Base-by-base conservation (phyloP, 2,797 vertebrate genomes). In the Astyanax mexicanus region DNA sequence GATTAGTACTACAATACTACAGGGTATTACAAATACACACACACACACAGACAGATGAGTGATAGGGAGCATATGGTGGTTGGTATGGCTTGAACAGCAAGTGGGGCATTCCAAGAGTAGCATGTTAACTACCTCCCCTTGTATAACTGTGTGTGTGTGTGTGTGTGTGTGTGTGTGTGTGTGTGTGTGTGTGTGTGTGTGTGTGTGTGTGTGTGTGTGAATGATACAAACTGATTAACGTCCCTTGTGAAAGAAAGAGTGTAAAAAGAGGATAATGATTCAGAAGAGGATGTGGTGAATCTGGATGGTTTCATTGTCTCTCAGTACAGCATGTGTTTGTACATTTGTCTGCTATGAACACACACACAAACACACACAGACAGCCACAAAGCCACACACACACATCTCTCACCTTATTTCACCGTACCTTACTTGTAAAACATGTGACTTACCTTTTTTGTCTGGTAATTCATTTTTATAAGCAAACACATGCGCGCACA, bases 211-310 rank as follows among this genome's bases (percentile, higher is more conserved):
- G 51, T 58, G 52, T 62, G 32, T 52, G 19, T 52, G 57, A 13
- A 9, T 1, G 47, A 17, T 71, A 21, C 17, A n/a, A 32, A 32
- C 32, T 54, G n/a, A 52, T 27, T 13, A 12, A 25, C 9, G 13
- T 54, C 54, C 54, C 23, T 6, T 8, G 3, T 0, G 40, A 47
- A 7, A 45, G 38, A 6, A 10, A 2, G 13, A 69, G 44, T 13
- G 15, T 23, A 21, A 37, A 1, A 1, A 1, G 10, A 52, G 19
- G 49, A 38, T 17, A 37, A 64, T 5, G 37, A 57, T 7, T 9
- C 11, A 45, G n/a, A 19, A 47, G 8, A 68, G 54, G 73, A 69
- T 68, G 64, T 75, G 73, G 65, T 40, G 38, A 49, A 40, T 38
- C 54, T 21, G 40, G 54, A 27, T 11, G 3, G 17, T 54, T 68